phyloP scores from a whole-genome alignment of 1,140 invertebrate genomes.

The Drosophila suzukii region DNA sequence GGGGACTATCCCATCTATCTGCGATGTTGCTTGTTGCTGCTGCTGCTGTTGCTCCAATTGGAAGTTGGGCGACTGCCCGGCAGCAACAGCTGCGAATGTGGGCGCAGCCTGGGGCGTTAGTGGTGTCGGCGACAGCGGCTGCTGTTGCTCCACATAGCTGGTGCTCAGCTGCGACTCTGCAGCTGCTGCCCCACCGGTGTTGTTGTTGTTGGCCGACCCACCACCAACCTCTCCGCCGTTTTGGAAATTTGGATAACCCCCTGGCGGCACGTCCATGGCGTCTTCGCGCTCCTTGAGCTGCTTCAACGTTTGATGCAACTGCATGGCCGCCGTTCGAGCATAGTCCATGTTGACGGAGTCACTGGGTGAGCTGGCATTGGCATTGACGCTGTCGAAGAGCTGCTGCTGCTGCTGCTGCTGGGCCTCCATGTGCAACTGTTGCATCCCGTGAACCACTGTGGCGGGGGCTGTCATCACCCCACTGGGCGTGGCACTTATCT shows the following conservation, averaged over 20 bases:
- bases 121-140: slow-evolving; percentile 59
- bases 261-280: slow-evolving; percentile 51
- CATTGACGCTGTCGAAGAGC: slow-evolving; percentile 69
- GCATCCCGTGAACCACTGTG: slow-evolving; percentile 79
- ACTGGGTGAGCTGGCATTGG: slow-evolving; percentile 60
- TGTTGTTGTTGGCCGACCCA: slow-evolving; percentile 31
- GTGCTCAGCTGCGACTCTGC: slow-evolving; percentile 54
- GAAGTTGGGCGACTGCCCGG: slow-evolving; percentile 56
- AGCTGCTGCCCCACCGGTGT: slow-evolving; percentile 28
- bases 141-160: slow-evolving; percentile 61
- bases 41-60: slow-evolving; percentile 56
- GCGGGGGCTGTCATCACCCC: slow-evolving; percentile 78
- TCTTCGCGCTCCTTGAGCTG: slow-evolving; percentile 77
- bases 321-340: slow-evolving; percentile 74
- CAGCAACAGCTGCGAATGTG: slow-evolving; percentile 66
- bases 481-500: slow-evolving; percentile 57
- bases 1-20: slow-evolving; percentile 60
- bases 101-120: slow-evolving; percentile 50
- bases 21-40: slow-evolving; percentile 57
- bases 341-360: slow-evolving; percentile 70
- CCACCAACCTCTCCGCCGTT: slow-evolving; percentile 55
- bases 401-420: slow-evolving; percentile 65
- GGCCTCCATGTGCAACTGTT: slow-evolving; percentile 64
- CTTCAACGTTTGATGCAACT: slow-evolving; percentile 76
- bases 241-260: slow-evolving; percentile 60